These are phyloP conservation scores for Aphelocoma coerulescens DNA, from an alignment of 2,113 vertebrate genomes.

Conservation along the genomic window DNA sequence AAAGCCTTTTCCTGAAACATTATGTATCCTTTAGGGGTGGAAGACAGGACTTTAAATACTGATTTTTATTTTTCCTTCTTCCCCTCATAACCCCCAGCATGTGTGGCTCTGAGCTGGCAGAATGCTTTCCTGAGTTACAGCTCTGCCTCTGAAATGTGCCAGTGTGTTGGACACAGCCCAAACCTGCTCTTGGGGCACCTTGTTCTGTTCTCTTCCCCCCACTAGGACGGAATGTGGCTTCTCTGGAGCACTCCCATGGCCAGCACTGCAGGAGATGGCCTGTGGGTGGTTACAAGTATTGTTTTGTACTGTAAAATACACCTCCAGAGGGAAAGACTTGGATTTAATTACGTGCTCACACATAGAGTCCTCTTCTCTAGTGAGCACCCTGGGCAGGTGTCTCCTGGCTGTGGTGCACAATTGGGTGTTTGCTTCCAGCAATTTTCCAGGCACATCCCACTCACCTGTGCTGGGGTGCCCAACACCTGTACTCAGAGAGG, in stretches of 20 bases:
- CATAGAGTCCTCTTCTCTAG: background rate
- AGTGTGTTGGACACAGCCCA: background rate
- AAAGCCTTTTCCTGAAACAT: background rate
- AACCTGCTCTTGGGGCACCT: accelerated
- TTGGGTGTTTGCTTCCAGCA: background rate
- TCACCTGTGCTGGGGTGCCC: background rate
- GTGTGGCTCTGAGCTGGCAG: background rate
- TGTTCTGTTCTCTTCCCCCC: background rate
- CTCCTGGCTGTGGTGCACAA: background rate
- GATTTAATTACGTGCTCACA: background rate
- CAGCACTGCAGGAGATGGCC: background rate
- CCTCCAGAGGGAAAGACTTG: background rate
- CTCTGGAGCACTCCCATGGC: accelerated
- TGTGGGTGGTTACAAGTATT: background rate
- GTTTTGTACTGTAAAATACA: background rate
- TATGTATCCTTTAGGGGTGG: background rate
- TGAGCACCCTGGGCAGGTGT: background rate
- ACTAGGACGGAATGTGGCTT: background rate
- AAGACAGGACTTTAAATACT: background rate
- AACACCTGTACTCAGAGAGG: accelerated
- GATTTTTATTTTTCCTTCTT: background rate
- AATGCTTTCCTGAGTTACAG: background rate
- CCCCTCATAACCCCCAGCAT: background rate
- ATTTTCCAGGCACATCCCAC: background rate
- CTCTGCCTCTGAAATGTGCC: background rate